These are phyloP conservation scores for Anomalospiza imberbis DNA, from an alignment of 2,797 vertebrate genomes.

Conservation along the genomic window DNA sequence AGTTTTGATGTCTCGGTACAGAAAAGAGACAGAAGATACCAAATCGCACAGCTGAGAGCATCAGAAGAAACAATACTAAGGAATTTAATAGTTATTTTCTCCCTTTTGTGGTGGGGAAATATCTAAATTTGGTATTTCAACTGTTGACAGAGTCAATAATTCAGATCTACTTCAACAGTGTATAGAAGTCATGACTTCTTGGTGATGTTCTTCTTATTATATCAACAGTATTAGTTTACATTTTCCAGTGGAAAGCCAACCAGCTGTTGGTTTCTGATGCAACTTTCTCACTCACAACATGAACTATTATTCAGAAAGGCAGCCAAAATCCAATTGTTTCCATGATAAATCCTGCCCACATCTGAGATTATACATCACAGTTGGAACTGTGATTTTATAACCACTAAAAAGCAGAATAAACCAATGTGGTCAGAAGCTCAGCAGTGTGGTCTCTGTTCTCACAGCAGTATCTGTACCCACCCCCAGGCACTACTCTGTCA, in stretches of 20 bases:
- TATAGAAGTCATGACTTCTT: neutral
- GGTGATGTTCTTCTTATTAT: neutral
- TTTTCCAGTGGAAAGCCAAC: neutral
- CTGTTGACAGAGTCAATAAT: neutral
- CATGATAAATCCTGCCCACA: neutral
- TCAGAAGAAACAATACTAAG: neutral
- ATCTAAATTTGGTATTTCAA: neutral
- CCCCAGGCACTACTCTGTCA: neutral
- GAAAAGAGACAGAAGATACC: neutral
- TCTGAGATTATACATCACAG: neutral
- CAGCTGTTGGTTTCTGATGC: neutral
- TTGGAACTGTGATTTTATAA: neutral
- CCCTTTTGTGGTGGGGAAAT: neutral
- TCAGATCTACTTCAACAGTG: neutral
- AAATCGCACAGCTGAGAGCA: neutral
- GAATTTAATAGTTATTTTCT: neutral
- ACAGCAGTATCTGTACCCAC: neutral
- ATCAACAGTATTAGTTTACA: neutral
- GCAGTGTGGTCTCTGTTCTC: neutral
- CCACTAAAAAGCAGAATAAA: neutral
- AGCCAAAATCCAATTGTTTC: slow-evolving; percentile 20
- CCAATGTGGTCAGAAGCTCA: neutral
- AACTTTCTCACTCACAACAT: neutral
- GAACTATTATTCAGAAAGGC: neutral
- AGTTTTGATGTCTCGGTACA: neutral